Percentiles rank a stretch among this genome's conserved stretches.
phyloP scores from a whole-genome alignment of 2,113 vertebrate species.

The Hippopotamus amphibius region DNA sequence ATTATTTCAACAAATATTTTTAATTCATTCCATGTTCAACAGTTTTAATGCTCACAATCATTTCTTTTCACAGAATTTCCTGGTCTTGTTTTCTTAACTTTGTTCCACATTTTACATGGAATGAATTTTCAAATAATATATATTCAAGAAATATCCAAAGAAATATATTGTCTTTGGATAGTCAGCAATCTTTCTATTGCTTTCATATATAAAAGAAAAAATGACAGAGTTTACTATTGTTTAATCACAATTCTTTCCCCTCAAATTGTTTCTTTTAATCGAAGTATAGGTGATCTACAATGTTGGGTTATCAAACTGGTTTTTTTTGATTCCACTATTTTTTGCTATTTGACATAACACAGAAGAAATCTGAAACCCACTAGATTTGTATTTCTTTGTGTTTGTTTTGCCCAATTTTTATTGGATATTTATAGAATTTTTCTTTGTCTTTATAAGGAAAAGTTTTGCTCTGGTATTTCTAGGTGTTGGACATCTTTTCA shows the following conservation, averaged over 20 bases:
- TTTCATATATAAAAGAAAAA: not conserved
- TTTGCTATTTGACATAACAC: not conserved
- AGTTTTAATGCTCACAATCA: not conserved
- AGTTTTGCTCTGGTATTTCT: not conserved
- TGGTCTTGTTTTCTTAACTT: not conserved
- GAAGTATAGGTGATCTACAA: not conserved
- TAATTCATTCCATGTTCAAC: slow-evolving; percentile 4
- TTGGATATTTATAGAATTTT: not conserved
- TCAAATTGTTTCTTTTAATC: not conserved
- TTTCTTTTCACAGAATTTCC: not conserved
- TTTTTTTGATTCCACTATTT: not conserved
- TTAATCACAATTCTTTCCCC: not conserved
- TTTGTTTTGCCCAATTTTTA: not conserved
- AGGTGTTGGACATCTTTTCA: not conserved
- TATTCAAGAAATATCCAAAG: not conserved
- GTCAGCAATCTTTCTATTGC: not conserved
- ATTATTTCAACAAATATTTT: slow-evolving; percentile 39
- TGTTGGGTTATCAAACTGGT: not conserved
- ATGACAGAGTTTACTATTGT: not conserved
- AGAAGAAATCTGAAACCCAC: not conserved
- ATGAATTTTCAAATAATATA: slow-evolving; percentile 7
- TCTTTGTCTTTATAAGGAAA: not conserved
- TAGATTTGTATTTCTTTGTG: not conserved
- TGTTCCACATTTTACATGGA: not conserved
- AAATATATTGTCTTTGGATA: not conserved